Evolutionary conservation across 2,113 vertebrate species (phyloP), one percentile per base, ranked within the genome.

Genomic region (Xiphias gladius): DNA sequence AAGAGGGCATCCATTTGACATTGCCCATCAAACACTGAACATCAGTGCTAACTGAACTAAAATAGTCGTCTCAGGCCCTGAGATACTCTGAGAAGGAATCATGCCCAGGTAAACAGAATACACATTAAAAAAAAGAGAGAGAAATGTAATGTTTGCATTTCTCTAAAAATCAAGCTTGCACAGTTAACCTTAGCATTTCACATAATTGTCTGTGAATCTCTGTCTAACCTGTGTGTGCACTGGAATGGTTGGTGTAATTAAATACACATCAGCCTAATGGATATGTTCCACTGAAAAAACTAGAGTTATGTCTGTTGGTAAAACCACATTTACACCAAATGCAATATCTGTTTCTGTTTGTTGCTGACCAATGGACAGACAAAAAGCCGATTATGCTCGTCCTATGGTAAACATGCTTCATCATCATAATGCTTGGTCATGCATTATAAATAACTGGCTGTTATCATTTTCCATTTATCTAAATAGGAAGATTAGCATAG

Each of bases 391-490:
- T 82, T 64, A 30, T 3, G 1, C 14, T 35, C 30, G 58, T 0
- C 66, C 7, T 14, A 0, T 19, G 35, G 28, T 50, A 30, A 32
- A 66, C 7, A n/a, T 35, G 59, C 28, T 12, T 74, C 41, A 58
- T 83, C 12, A 0, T 65, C 52, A 74, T 46, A 37, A 68, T 43
- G 66, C 68, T 28, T 24, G 66, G 2, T 17, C 5, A 14, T 61
- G 46, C 39, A 57, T 76, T 62, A 7, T 57, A 68, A 76, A 73
- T n/a, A 65, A 66, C 52, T 50, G 0, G 1, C 28, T 65, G 24
- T 59, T 62, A 66, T 70, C 28, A 52, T 30, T 39, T 66, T 39
- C 67, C 50, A 41, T 82, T 66, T 30, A 80, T 85, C 39, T 80
- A 35, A 77, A 68, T 78, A 57, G 28, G 41, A 63, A 22, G 39